phyloP scores from a whole-genome alignment of 2,797 vertebrate species.

The Spinus olivaceus region DNA sequence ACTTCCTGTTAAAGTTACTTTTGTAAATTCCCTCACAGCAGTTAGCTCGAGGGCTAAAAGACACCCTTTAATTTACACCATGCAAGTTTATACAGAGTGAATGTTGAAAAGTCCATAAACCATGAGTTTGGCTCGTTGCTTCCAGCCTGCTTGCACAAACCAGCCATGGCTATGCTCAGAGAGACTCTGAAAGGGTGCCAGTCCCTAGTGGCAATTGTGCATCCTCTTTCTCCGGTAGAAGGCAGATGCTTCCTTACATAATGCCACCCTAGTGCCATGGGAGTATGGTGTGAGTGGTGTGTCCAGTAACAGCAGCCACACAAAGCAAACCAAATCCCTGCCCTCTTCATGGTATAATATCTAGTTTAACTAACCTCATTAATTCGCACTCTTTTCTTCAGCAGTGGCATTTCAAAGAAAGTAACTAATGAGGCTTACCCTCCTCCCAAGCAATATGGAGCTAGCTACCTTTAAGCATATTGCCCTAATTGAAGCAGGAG shows the following conservation, averaged over 20 bases:
- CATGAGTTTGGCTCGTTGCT: not conserved
- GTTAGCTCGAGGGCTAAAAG: not conserved
- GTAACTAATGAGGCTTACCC: not conserved
- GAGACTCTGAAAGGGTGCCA: not conserved
- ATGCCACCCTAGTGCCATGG: not conserved
- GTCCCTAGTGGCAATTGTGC: accelerated
- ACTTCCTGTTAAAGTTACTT: not conserved
- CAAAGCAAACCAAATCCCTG: not conserved
- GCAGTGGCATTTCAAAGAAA: not conserved
- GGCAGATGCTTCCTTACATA: not conserved
- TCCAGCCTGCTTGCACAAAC: not conserved
- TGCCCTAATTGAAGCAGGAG: not conserved
- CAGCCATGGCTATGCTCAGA: not conserved
- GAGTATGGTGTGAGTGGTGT: accelerated
- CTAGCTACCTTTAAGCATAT: not conserved
- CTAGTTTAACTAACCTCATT: not conserved
- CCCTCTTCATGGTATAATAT: accelerated
- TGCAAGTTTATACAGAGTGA: not conserved
- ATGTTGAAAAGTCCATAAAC: not conserved
- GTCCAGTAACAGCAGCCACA: not conserved
- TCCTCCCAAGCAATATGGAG: not conserved
- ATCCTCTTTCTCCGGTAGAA: not conserved
- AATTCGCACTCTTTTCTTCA: not conserved
- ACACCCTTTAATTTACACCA: not conserved
- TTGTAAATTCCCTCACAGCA: not conserved